Conservation (phyloP, 2,113 vertebrate genomes). For the Osmerus mordax region DNA sequence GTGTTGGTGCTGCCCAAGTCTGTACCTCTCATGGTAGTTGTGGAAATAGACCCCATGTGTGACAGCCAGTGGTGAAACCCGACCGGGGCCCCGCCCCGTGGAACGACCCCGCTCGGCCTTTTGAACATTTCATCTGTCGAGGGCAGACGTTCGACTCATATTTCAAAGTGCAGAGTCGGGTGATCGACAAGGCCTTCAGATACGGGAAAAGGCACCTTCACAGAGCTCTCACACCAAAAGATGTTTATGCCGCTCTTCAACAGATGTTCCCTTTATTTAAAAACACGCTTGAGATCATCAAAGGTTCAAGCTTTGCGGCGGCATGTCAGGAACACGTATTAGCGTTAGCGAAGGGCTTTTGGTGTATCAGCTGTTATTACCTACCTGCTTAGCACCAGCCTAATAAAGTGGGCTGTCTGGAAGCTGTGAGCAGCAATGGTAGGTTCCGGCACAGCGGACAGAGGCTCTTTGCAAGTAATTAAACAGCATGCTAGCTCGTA, state of each 20-base stretch:
- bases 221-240: conserved; percentile 10
- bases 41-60: neutral
- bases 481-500: conserved; percentile 67
- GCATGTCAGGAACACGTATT: conserved; percentile 39
- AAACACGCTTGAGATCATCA: conserved; percentile 56
- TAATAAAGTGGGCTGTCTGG: conserved; percentile 57
- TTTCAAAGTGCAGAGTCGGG: no score
- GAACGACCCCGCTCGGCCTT: no score
- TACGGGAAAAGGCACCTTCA: neutral
- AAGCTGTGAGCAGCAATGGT: conserved; percentile 38
- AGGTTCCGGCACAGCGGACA: conserved; percentile 55
- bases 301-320: conserved; percentile 56
- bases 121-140: no score
- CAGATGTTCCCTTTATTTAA: conserved; percentile 54
- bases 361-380: conserved; percentile 57
- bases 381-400: conserved; percentile 50
- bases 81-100: conserved; percentile 1
- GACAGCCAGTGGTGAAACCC: conserved; percentile 13
- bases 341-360: conserved; percentile 40
- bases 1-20: conserved; percentile 16
- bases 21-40: conserved; percentile 23
- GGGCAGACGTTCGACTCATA: no score
- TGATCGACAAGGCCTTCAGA: neutral
- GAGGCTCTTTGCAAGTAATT: conserved; percentile 65
- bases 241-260: conserved; percentile 37